Percentiles rank a stretch among this genome's conserved stretches.
These are phyloP conservation scores for Brotogeris chrysoptera DNA, from an alignment of 2,797 vertebrate genomes.

Conservation along the genomic window DNA sequence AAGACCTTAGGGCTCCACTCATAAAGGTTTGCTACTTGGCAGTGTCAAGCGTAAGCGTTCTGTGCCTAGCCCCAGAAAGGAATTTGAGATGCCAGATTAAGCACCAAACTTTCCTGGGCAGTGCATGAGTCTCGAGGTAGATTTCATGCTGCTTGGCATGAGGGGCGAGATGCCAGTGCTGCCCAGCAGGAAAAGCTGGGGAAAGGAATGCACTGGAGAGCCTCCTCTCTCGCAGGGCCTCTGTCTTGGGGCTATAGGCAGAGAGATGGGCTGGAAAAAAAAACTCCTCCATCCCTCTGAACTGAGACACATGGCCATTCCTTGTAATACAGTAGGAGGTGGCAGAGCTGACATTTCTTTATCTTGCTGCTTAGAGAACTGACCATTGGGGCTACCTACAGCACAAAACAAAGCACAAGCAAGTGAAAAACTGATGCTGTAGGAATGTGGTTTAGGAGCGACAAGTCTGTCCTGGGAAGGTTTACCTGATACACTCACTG, in stretches of 20 bases:
- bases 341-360: neutral
- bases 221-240: neutral
- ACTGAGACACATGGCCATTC: fast-evolving
- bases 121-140: neutral
- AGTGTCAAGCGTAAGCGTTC: neutral
- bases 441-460: neutral
- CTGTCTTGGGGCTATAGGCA: neutral
- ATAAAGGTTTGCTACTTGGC: neutral
- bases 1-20: neutral
- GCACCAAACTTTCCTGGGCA: constrained; percentile 8
- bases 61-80: constrained; percentile 53
- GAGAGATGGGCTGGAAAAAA: neutral
- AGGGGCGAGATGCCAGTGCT: neutral
- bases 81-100: constrained; percentile 61
- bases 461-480: neutral
- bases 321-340: neutral
- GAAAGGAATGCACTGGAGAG: neutral
- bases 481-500: neutral
- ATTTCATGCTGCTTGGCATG: neutral
- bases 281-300: neutral
- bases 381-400: neutral
- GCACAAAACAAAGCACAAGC: neutral
- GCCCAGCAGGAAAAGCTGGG: neutral
- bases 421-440: neutral
- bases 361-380: neutral